These are phyloP conservation scores for Tribolium madens DNA, from an alignment of 1,140 invertebrate species.

Conservation along the genomic window DNA sequence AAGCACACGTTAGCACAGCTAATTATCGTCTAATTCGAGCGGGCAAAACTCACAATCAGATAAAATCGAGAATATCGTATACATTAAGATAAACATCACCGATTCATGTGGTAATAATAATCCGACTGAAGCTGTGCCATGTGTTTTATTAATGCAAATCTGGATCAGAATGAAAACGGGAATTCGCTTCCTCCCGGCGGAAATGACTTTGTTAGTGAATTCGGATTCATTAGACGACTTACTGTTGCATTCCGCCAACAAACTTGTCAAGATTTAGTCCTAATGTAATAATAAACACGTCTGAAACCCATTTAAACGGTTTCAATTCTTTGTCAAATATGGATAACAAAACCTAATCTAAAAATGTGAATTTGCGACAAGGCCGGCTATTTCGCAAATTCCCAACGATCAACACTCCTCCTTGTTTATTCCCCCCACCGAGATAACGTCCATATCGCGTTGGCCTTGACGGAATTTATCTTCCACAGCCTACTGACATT, in stretches of 20 bases:
- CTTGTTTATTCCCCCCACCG: too few relatives aligned
- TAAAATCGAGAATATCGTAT: background rate
- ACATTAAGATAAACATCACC: background rate
- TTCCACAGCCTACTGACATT: background rate
- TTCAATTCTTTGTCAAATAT: background rate
- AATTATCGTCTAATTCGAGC: background rate
- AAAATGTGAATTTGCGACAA: too few relatives aligned
- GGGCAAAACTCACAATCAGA: background rate
- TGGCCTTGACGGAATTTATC: background rate
- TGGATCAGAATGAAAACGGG: background rate
- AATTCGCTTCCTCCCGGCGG: background rate
- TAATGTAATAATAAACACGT: slow-evolving; percentile 34
- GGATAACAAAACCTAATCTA: background rate
- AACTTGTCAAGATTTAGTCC: slow-evolving; percentile 17
- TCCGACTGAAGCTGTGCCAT: background rate
- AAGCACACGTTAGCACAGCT: background rate
- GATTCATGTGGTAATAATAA: background rate
- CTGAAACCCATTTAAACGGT: background rate
- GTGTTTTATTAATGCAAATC: slow-evolving; percentile 12
- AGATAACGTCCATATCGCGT: background rate
- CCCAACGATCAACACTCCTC: too few relatives aligned
- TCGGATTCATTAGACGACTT: slow-evolving; percentile 24
- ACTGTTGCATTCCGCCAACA: slow-evolving; percentile 27
- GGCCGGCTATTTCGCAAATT: too few relatives aligned
- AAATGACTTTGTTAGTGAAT: slow-evolving; percentile 36